These are phyloP conservation scores for Acronicta psi DNA, from an alignment of 2,888 invertebrate genomes.

Conservation along the genomic window DNA sequence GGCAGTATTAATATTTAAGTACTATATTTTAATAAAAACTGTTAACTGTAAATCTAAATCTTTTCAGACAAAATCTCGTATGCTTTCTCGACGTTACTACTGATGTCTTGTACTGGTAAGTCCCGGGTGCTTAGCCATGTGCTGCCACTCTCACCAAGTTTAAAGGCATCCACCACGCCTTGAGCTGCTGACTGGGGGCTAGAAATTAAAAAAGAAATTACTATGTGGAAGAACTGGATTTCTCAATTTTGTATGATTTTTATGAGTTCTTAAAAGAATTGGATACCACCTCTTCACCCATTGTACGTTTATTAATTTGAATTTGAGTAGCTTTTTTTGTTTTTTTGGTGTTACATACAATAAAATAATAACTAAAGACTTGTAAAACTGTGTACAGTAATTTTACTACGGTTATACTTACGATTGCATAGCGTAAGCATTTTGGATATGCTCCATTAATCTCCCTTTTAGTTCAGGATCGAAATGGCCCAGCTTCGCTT, in stretches of 20 bases:
- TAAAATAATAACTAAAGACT: too few species aligned
- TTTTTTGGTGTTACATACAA: too few species aligned
- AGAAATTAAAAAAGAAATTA: not conserved
- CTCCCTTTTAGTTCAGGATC: slow-evolving; percentile 6
- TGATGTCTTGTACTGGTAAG: slow-evolving; percentile 62
- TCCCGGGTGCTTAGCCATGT: slow-evolving; percentile 58
- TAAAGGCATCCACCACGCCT: slow-evolving; percentile 60
- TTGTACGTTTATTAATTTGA: too few species aligned
- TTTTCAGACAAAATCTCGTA: slow-evolving; percentile 44
- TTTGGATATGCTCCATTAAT: not conserved
- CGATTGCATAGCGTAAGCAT: slow-evolving; percentile 3
- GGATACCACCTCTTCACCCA: too few species aligned
- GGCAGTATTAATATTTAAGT: too few species aligned
- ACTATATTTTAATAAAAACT: not conserved
- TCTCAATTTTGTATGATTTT: too few species aligned
- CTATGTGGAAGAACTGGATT: too few species aligned
- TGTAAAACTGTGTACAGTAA: too few species aligned
- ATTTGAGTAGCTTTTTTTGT: too few species aligned
- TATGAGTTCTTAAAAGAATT: too few species aligned
- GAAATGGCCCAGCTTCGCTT: slow-evolving; percentile 15
- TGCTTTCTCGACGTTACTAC: slow-evolving; percentile 54
- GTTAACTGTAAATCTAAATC: not conserved
- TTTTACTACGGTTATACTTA: too few species aligned
- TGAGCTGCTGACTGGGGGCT: slow-evolving; percentile 57
- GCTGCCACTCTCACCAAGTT: slow-evolving; percentile 56